These are phyloP conservation scores for Aleadryas rufinucha DNA, from an alignment of 2,113 vertebrate species.

Conservation along the genomic window DNA sequence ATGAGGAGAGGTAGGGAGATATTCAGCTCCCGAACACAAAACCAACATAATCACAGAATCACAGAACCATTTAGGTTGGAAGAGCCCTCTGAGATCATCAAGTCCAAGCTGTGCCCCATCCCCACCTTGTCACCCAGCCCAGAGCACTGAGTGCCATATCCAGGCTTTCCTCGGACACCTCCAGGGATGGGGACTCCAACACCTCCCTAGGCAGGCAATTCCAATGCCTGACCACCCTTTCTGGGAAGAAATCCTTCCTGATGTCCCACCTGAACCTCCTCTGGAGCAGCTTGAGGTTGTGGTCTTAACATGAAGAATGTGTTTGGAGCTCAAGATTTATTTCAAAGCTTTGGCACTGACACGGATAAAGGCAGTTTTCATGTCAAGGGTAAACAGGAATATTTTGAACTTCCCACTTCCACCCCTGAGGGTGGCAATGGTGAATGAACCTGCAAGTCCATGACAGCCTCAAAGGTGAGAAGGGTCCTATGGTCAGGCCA, in stretches of 20 bases:
- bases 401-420: not conserved
- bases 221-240: not conserved
- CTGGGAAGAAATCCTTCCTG: not conserved
- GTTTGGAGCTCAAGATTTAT: not conserved
- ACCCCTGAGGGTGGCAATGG: not conserved
- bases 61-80: not conserved
- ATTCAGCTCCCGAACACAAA: not conserved
- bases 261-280: not conserved
- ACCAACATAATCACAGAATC: not conserved
- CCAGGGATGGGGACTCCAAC: not conserved
- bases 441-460: not conserved
- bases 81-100: not conserved
- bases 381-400: not conserved
- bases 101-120: rapidly evolving
- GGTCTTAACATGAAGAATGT: not conserved
- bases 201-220: rapidly evolving
- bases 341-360: not conserved
- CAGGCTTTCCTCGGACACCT: not conserved
- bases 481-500: not conserved
- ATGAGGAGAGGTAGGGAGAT: not conserved
- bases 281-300: not conserved
- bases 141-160: not conserved
- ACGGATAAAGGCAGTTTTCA: not conserved
- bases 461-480: not conserved
- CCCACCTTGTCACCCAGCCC: not conserved